Evolutionary conservation across 2,113 vertebrate genomes (phyloP).

Genomic region (Nansenia antarctica): DNA sequence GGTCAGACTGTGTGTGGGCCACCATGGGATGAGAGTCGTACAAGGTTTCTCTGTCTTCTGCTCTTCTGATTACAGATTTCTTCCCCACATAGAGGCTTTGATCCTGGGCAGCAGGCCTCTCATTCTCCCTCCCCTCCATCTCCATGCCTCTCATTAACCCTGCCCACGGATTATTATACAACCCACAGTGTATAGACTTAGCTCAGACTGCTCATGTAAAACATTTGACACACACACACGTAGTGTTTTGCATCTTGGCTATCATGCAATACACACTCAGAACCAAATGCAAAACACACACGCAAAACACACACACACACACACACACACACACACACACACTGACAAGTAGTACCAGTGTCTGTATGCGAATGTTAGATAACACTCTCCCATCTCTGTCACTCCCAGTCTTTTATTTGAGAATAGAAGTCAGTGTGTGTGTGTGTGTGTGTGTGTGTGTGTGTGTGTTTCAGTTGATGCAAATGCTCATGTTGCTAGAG

Average conservation of each 20-base stretch:
- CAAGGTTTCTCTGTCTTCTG: slow-evolving; percentile 43
- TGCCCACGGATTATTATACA: slow-evolving; percentile 19
- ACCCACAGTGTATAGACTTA: no score
- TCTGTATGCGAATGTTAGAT: slow-evolving; percentile 2
- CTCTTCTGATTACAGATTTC: slow-evolving; percentile 58
- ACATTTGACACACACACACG: neutral
- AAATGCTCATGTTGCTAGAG: no score
- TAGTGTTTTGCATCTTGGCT: no score
- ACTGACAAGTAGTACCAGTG: no score
- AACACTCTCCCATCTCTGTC: slow-evolving; percentile 14
- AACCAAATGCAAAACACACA: slow-evolving; percentile 27
- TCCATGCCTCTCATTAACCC: slow-evolving; percentile 55
- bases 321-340: slow-evolving; percentile 18
- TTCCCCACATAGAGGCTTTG: slow-evolving; percentile 51
- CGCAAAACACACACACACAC: slow-evolving; percentile 16
- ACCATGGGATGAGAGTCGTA: slow-evolving; percentile 30
- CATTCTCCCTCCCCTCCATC: slow-evolving; percentile 48
- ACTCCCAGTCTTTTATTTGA: slow-evolving; percentile 13
- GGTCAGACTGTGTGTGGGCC: slow-evolving; percentile 33
- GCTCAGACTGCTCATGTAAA: slow-evolving; percentile 6
- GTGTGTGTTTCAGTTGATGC: no score
- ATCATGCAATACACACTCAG: slow-evolving; percentile 23
- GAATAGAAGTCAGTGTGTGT: slow-evolving; percentile 42
- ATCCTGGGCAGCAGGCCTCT: slow-evolving; percentile 52
- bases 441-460: neutral